phyloP scores from a whole-genome alignment of 2,797 vertebrate species.

The Siniperca scherzeri region DNA sequence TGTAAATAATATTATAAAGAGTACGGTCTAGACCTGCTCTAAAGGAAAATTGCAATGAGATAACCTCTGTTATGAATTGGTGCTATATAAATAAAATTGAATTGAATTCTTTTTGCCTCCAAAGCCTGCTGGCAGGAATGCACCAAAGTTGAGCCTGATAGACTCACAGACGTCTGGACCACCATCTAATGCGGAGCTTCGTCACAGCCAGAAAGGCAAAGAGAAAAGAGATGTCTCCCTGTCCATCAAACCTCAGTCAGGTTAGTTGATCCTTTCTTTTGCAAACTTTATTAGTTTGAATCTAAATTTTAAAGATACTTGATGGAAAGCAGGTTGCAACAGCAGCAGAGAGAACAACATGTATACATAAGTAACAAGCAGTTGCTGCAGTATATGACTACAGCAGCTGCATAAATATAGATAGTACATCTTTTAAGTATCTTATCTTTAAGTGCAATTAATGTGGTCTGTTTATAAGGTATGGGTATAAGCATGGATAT shows the following conservation, averaged over 20 bases:
- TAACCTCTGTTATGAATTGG: no score
- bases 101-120: slow-evolving; percentile 3
- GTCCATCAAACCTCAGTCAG: slow-evolving; percentile 85
- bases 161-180: slow-evolving; percentile 77
- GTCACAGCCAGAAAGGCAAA: slow-evolving; percentile 85
- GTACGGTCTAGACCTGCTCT: no score
- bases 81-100: no score
- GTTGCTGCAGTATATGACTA: no score
- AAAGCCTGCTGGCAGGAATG: slow-evolving; percentile 77
- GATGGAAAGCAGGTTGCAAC: neutral
- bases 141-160: slow-evolving; percentile 78
- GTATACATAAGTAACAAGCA: neutral
- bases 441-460: neutral
- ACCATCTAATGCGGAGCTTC: slow-evolving; percentile 83
- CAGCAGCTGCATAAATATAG: neutral
- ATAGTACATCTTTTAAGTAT: neutral
- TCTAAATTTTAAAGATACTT: neutral
- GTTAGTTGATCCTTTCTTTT: slow-evolving; percentile 68
- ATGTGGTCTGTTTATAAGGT: neutral
- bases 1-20: no score
- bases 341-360: neutral
- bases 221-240: slow-evolving; percentile 73
- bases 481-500: neutral
- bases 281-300: neutral
- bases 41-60: no score